Evolutionary conservation across 1,140 invertebrate species (phyloP).

Genomic region (Diorhabda elongata): DNA sequence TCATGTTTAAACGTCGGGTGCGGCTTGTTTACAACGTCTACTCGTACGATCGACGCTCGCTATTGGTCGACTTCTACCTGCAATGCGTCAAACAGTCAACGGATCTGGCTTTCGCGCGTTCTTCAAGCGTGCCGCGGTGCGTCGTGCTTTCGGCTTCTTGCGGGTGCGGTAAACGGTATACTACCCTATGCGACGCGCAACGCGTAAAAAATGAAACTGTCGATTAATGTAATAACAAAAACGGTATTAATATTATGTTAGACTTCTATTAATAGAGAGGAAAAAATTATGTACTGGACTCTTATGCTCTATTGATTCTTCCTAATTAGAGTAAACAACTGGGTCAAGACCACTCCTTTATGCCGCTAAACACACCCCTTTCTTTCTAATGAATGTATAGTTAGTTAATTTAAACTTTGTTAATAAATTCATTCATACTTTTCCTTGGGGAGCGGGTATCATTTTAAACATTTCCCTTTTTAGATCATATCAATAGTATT

Average conservation of each 20-base stretch:
- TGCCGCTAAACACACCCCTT: conserved; percentile 18
- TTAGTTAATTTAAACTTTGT: neutral
- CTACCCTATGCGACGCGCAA: neutral
- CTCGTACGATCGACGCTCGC: conserved; percentile 45
- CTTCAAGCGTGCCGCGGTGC: conserved; percentile 32
- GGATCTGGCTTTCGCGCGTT: conserved; percentile 37
- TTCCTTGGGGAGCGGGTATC: neutral
- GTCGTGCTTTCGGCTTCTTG: conserved; percentile 31
- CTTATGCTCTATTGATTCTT: neutral
- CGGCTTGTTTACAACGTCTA: conserved; percentile 61
- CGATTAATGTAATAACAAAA: conserved; percentile 2
- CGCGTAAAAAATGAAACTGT: conserved; percentile 1
- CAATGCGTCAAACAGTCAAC: conserved; percentile 67
- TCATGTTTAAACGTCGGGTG: conserved; percentile 56
- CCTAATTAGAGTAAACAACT: conserved; percentile 1
- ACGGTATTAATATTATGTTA: neutral
- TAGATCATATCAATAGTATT: too few species aligned
- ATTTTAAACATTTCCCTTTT: too few species aligned
- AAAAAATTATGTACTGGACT: neutral
- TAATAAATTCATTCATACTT: neutral
- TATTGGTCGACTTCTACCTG: conserved; percentile 74
- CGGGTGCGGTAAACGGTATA: conserved; percentile 32
- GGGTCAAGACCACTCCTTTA: conserved; percentile 16
- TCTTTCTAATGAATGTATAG: conserved; percentile 13
- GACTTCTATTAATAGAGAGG: neutral